Evolutionary conservation across 2,888 invertebrate species (phyloP).

Genomic region (Stramonita haemastoma): DNA sequence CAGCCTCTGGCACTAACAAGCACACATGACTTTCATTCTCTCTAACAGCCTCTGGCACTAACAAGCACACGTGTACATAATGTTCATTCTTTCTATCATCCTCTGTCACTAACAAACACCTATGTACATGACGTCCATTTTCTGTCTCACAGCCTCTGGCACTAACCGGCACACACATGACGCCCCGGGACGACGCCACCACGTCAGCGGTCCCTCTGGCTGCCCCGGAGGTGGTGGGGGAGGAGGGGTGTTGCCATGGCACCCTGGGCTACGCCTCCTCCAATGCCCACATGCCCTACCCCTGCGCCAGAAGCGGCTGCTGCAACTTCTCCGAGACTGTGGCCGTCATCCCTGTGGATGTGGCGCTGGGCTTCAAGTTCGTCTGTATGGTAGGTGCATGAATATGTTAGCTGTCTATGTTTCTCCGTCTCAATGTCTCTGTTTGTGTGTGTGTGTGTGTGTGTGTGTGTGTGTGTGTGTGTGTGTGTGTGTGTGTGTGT

Average conservation of each 20-base stretch:
- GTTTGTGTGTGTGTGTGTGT: constrained; percentile 10
- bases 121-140: too few relatives aligned
- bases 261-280: constrained; percentile 49
- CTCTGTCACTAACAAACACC: too few relatives aligned
- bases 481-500: constrained; percentile 23
- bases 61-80: background rate
- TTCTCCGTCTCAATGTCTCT: too few relatives aligned
- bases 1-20: too few relatives aligned
- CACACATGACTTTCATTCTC: background rate
- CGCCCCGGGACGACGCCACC: background rate
- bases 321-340: constrained; percentile 65
- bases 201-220: background rate
- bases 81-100: too few relatives aligned
- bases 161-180: background rate
- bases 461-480: constrained; percentile 9
- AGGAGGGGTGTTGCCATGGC: constrained; percentile 46
- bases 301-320: constrained; percentile 63
- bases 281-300: constrained; percentile 52
- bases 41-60: background rate
- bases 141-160: background rate
- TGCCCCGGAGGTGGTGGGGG: background rate
- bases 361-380: constrained; percentile 66
- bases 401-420: too few relatives aligned
- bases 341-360: constrained; percentile 65
- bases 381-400: constrained; percentile 62